Conservation (phyloP, 2,797 vertebrate species). For the Mus spretus region DNA sequence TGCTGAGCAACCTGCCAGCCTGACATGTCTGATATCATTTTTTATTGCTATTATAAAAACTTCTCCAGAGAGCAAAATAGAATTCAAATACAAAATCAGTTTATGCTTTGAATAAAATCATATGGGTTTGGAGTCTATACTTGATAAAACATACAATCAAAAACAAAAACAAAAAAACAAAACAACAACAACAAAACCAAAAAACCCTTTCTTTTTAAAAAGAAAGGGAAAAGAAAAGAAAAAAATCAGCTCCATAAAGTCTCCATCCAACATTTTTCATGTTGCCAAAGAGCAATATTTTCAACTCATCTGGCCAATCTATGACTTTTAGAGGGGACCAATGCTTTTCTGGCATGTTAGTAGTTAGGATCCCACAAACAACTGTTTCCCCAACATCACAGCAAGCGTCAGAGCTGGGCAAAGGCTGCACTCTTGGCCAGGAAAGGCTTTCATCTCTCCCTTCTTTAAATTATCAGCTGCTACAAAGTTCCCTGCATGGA, state of each 20-base stretch:
- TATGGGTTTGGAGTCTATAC: neutral
- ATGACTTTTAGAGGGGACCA: neutral
- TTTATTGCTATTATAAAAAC: conserved; percentile 58
- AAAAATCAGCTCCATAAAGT: conserved; percentile 46
- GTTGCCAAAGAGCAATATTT: neutral
- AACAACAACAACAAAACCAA: too few relatives aligned
- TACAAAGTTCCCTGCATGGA: neutral
- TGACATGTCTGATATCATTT: neutral
- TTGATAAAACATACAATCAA: conserved; percentile 20
- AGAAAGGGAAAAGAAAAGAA: conserved; percentile 30
- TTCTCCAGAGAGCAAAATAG: conserved; percentile 25
- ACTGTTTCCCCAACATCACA: conserved; percentile 34
- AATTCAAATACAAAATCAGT: conserved; percentile 42
- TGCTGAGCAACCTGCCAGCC: neutral
- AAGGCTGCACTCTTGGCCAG: neutral
- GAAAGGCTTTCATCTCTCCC: neutral
- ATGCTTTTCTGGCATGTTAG: neutral
- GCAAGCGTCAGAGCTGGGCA: neutral
- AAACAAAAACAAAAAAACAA: neutral
- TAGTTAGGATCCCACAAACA: conserved; percentile 3
- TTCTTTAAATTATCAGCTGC: neutral
- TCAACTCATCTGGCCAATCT: neutral
- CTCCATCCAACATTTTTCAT: conserved; percentile 8
- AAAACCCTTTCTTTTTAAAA: conserved; percentile 2
- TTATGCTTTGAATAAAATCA: conserved; percentile 8